Base-by-base conservation (phyloP, 2,888 invertebrate genomes). In the Hypomecis punctinalis region DNA sequence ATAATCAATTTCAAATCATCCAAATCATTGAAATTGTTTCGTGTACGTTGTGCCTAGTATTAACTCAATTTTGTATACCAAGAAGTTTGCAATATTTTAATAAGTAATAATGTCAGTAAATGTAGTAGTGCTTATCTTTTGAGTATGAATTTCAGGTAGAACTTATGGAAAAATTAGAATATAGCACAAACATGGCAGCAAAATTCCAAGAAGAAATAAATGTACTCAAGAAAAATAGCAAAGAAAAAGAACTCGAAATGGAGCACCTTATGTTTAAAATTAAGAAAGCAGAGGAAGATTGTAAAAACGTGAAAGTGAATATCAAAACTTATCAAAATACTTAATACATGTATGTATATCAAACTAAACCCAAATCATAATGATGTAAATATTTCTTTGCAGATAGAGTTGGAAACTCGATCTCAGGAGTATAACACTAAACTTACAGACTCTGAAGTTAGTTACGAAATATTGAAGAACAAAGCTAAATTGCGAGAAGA, bases 401-500 rank as follows among this genome's bases (percentile, higher is more conserved):
- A 92, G 91, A 40, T 68, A n/a, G 80, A 84, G 8, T 71, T 90
- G 61, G 84, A 88, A 78, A 66, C 71, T 9, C 75, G 72, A 42
- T 87, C 86, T 68, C 78, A 81, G 51, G 77, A 80, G 8, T 86
- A 80, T 57, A 75, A 72, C 13, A 86, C 81, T 6, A 88, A 86
- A 72, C 65, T 92, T 40, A 91, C 88, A 9, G 94, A 94, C 68
- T 84, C 81, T 72, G 94, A 94, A 76, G 94, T 93, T 58, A 91
- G 92, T 75, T 93, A 90, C 71, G 92, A 94, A 66, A 91, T 89
- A 23, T 82, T 94, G 6, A 90, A 93, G 78, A 85, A 82, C 6
- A 94, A 94, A 74, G 83, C 92, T 6, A 93, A 92, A 75, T 83
- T 78, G 0, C 87, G 95, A 57, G 95, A 95, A 82, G 84, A 85